Evolutionary conservation across 2,113 vertebrate species (phyloP).

Genomic region (cat (Felis catus)): F.catus_Fca126_mat1.0 CM031416.1:16389501-16390000

Average conservation of each 20-base stretch:
- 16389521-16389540: neutral
- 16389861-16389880: neutral
- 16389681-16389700: neutral
- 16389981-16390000: neutral
- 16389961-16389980: neutral
- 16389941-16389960: neutral
- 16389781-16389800: neutral
- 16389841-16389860: rapidly evolving
- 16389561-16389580: neutral
- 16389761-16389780: neutral
- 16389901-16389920: neutral
- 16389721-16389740: neutral
- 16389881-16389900: neutral
- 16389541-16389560: neutral
- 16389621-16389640: neutral
- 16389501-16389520: rapidly evolving
- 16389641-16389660: neutral
- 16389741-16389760: neutral
- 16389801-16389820: neutral
- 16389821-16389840: neutral
- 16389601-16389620: neutral
- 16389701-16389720: neutral
- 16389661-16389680: neutral
- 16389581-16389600: rapidly evolving
- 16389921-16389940: neutral